Conservation (phyloP, 2,797 vertebrate genomes). For the Coreius guichenoti region DNA sequence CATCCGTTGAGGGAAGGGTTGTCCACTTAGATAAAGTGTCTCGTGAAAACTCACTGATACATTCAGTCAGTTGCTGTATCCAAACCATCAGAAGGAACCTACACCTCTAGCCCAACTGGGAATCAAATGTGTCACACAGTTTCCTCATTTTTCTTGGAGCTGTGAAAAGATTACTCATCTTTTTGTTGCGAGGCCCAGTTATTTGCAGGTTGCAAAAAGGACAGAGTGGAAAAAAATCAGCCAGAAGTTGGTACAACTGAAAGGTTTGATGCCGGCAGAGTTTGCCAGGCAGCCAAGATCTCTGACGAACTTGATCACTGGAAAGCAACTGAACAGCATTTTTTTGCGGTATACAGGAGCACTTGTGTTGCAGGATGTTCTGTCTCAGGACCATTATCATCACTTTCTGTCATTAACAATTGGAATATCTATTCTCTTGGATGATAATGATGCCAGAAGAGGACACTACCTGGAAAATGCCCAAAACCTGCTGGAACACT, state of each 20-base stretch:
- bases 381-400: neutral
- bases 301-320: slow-evolving; percentile 1
- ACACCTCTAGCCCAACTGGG: neutral
- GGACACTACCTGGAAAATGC: neutral
- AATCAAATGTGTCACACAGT: neutral
- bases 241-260: neutral
- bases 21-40: neutral
- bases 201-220: neutral
- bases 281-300: slow-evolving; percentile 5
- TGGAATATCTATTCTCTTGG: neutral
- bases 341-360: neutral
- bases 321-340: slow-evolving; percentile 8
- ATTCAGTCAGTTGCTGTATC: neutral
- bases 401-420: slow-evolving; percentile 6
- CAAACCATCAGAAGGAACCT: neutral
- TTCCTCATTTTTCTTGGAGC: neutral
- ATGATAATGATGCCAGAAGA: neutral
- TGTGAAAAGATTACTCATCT: neutral
- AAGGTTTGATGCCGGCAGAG: neutral
- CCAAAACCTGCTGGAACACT: neutral
- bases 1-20: neutral
- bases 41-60: neutral
- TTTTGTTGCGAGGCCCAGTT: neutral
- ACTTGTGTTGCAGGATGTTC: slow-evolving; percentile 12
- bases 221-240: neutral